Conservation (phyloP, 1,140 invertebrate genomes). For the Drosophila bocqueti region DNA sequence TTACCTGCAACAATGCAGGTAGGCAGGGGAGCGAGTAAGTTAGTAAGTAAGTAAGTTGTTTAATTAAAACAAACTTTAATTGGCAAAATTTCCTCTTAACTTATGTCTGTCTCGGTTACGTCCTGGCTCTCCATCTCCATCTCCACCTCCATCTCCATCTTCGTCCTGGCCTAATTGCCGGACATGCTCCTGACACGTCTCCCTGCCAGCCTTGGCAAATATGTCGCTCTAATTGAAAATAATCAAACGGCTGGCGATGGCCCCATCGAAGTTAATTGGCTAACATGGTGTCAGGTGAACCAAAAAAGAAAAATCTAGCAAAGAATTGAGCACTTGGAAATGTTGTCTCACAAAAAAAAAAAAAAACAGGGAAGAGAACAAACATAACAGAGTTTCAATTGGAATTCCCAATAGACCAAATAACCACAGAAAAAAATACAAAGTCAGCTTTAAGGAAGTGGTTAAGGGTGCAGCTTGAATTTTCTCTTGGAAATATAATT, state of each 20-base stretch:
- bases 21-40: constrained; percentile 37
- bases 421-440: background rate
- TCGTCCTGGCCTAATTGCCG: constrained; percentile 59
- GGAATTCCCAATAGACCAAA: background rate
- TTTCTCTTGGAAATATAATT: background rate
- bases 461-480: too few relatives aligned
- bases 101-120: background rate
- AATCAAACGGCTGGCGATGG: constrained; percentile 33
- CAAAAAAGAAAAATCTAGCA: background rate
- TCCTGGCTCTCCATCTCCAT: background rate
- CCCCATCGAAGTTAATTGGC: constrained; percentile 31
- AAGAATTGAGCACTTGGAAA: background rate
- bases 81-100: constrained; percentile 58
- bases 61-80: constrained; percentile 82
- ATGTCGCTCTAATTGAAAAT: constrained; percentile 50
- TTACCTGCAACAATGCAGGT: constrained; percentile 14
- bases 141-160: background rate
- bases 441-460: background rate
- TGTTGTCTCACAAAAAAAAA: background rate
- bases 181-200: constrained; percentile 34
- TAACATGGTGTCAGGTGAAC: constrained; percentile 3
- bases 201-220: constrained; percentile 7
- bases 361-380: background rate
- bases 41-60: constrained; percentile 62
- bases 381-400: constrained; percentile 11